These are phyloP conservation scores for Caenorhabditis imperialis DNA, from an alignment of 2,888 invertebrate species.

Conservation along the genomic window DNA sequence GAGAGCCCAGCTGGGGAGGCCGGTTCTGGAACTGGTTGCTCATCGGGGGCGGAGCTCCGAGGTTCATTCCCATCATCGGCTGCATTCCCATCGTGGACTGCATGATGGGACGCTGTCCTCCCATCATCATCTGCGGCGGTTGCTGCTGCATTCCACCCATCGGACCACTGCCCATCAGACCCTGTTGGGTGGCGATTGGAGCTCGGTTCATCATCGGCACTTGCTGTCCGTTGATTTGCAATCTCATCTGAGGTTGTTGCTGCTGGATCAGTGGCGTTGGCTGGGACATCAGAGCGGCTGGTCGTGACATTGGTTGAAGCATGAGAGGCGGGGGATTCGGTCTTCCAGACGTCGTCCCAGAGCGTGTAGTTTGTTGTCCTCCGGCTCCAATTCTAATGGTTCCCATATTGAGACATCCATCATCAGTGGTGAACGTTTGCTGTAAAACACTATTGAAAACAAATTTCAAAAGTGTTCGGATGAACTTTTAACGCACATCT, in stretches of 20 bases:
- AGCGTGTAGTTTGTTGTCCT: not conserved
- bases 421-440: constrained; percentile 34
- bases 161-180: constrained; percentile 29
- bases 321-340: constrained; percentile 43
- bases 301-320: constrained; percentile 25
- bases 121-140: constrained; percentile 41
- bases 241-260: constrained; percentile 39
- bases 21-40: constrained; percentile 33
- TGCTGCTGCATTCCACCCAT: constrained; percentile 32
- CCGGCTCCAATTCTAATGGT: constrained; percentile 70
- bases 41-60: constrained; percentile 46
- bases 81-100: constrained; percentile 31
- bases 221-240: constrained; percentile 48
- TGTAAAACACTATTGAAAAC: not conserved
- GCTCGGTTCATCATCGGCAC: constrained; percentile 40
- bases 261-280: constrained; percentile 1
- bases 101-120: constrained; percentile 27
- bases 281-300: not conserved
- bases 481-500: constrained; percentile 56
- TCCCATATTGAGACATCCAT: constrained; percentile 68
- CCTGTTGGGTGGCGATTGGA: constrained; percentile 30
- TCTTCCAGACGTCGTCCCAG: constrained; percentile 41
- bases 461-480: constrained; percentile 35
- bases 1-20: constrained; percentile 48
- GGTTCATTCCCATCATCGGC: constrained; percentile 38